Percentiles rank a stretch among this genome's conserved stretches.
Conservation (phyloP, 1,140 invertebrate species). For the Formica exsecta region DNA sequence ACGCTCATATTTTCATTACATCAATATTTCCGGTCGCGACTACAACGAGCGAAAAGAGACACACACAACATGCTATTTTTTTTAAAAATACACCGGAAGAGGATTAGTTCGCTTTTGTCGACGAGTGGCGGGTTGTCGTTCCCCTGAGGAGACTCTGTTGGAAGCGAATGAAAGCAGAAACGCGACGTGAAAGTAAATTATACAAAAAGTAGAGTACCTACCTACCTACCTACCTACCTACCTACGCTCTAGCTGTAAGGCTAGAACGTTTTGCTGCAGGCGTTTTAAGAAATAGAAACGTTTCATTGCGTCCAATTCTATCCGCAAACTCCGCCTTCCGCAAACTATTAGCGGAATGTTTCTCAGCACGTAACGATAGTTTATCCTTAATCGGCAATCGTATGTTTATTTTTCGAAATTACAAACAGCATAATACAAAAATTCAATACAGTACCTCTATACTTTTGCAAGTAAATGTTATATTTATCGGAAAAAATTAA, state of each 20-base stretch:
- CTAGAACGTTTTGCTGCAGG: conserved; percentile 2
- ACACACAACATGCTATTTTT: conserved; percentile 21
- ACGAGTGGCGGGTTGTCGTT: conserved; percentile 19
- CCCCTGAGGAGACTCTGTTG: conserved; percentile 8
- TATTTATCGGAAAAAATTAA: not conserved
- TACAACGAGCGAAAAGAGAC: conserved; percentile 21
- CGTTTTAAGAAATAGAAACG: conserved; percentile 63
- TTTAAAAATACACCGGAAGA: conserved; percentile 43
- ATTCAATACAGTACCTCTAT: not conserved
- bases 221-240: too few species aligned
- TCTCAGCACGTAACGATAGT: conserved; percentile 15
- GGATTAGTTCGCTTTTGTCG: conserved; percentile 53
- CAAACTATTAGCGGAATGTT: conserved; percentile 18
- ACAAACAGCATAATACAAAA: not conserved
- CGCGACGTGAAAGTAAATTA: conserved; percentile 74
- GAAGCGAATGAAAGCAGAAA: conserved; percentile 70
- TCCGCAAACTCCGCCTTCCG: conserved; percentile 11
- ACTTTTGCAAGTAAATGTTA: not conserved
- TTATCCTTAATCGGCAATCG: conserved; percentile 30
- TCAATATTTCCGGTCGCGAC: conserved; percentile 37
- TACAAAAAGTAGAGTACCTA: conserved; percentile 69
- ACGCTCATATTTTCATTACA: conserved; percentile 33
- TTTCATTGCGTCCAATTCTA: conserved; percentile 43
- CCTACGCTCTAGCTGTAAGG: conserved; percentile 13
- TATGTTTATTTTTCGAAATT: conserved; percentile 18